Conservation (phyloP, 1,140 invertebrate genomes). For the Bombus soroeensis region DNA sequence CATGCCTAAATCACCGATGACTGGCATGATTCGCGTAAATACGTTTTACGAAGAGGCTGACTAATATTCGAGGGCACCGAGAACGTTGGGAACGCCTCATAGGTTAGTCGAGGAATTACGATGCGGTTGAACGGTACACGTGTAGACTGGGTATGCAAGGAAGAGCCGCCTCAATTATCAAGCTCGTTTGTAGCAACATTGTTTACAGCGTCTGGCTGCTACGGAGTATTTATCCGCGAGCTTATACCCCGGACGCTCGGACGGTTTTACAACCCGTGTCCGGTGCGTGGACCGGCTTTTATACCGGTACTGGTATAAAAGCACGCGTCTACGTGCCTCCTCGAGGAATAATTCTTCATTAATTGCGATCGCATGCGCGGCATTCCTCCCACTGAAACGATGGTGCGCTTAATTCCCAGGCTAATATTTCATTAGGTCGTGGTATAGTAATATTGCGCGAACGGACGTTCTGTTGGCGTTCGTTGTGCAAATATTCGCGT, state of each 20-base stretch:
- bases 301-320: constrained; percentile 19
- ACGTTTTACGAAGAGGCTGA: background rate
- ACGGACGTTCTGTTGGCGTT: background rate
- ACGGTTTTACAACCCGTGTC: constrained; percentile 58
- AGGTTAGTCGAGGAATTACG: constrained; percentile 49
- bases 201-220: constrained; percentile 58
- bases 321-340: constrained; percentile 27
- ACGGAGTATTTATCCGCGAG: constrained; percentile 61
- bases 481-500: background rate
- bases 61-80: constrained; percentile 19
- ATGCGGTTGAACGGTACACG: constrained; percentile 42
- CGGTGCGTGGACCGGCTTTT: constrained; percentile 14
- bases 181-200: constrained; percentile 66
- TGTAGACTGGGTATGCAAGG: background rate
- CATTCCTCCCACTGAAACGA: constrained; percentile 48
- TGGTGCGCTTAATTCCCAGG: constrained; percentile 59
- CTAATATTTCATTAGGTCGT: constrained; percentile 29
- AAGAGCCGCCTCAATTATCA: constrained; percentile 64
- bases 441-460: background rate
- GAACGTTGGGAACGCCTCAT: background rate
- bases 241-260: constrained; percentile 38
- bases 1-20: background rate
- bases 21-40: background rate
- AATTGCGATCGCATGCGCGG: constrained; percentile 10
- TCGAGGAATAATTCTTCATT: constrained; percentile 61